Evolutionary conservation across 2,888 invertebrate genomes (phyloP), one percentile per base, ranked within the genome.

Genomic region (Spilarctia lutea): DNA sequence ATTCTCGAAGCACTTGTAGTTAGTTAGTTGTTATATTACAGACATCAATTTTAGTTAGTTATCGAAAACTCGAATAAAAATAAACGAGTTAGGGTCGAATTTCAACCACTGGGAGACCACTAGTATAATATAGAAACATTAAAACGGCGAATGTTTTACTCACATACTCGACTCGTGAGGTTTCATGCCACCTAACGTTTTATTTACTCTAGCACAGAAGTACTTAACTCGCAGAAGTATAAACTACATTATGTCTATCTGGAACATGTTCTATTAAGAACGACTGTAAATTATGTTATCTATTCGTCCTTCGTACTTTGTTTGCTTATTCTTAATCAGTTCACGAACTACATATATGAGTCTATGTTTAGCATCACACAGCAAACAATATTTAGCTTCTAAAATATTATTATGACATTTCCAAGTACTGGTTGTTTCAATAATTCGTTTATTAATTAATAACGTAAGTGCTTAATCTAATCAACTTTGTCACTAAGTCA

Each of bases 31-130:
- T 27, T 63, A 42, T n/a, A n/a, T 63, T 42, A 39, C 39, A 18
- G 69, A 2, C 42, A 63, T 60, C 63, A 42, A 39, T 63, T 60
- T 70, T 63, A 13, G 70, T 66, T 18, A 48, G 27, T 66, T 52
- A 65, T 72, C 48, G 65, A 65, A 52, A 33, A 48, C 42, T 60
- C 39, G 27, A 30, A 42, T 70, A 35, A 35, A 35, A 35, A 3
- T 35, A 3, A 3, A 35, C 6, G 35, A 35, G 0, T 35, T 35
- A 35, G 35, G 7, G 35, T 35, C 6, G 35, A 35, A 35, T 35
- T 35, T 35, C 35, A 0, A 35, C 3, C 35, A 35, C 35, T 35
- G 35, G 3, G 35, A 4, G 35, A 35, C 35, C 35, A 6, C 35
- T 35, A 35, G 35, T 27, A 27, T 27, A 60, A 27, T 27, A 30